Evolutionary conservation across 2,797 vertebrate species (phyloP), one percentile per base, ranked within the genome.

Genomic region (Muscicapa striata): DNA sequence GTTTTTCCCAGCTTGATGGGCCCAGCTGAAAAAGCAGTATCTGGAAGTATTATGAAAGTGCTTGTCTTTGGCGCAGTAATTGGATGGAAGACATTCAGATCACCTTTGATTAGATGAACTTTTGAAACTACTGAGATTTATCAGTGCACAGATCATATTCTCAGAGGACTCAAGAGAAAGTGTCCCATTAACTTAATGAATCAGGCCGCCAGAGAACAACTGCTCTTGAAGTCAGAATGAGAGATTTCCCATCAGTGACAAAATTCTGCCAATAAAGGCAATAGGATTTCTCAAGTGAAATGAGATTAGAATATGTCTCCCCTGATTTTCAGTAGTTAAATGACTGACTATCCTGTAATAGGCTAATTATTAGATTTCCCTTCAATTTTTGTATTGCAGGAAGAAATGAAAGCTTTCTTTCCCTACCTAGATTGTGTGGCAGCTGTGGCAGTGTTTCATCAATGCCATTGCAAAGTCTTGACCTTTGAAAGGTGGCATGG

Each of bases 181-280:
- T 95, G 94, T 95, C 87, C 96, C 93, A 97, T 95, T 95, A 94
- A 96, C 76, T 96, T 96, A 96, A 96, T 94, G 93, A 96, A 95
- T 94, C 95, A 90, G 94, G 93, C 77, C 89, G 52, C 95, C 80
- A 91, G 95, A 96, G 93, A 96, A 58, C 83, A 90, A 84, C 83
- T 10, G 95, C 80, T 96, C 46, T 91, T 81, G 59, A 91, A 95
- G 91, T 70, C 87, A 94, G 94, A 94, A 96, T 84, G 91, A 96
- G 83, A 92, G 76, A 96, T 94, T 96, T 96, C 95, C 95, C 95
- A 96, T 87, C 94, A 94, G 90, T 79, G 93, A 67, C 87, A 84
- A 55, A 94, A 94, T 63, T 80, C 91, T 90, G 59, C 94, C 95
- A 91, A 90, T 91, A 88, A 94, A 93, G 67, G 89, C 91, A 87